These are phyloP conservation scores for Pangasianodon gigas DNA, from an alignment of 2,113 vertebrate species.

Conservation along the genomic window DNA sequence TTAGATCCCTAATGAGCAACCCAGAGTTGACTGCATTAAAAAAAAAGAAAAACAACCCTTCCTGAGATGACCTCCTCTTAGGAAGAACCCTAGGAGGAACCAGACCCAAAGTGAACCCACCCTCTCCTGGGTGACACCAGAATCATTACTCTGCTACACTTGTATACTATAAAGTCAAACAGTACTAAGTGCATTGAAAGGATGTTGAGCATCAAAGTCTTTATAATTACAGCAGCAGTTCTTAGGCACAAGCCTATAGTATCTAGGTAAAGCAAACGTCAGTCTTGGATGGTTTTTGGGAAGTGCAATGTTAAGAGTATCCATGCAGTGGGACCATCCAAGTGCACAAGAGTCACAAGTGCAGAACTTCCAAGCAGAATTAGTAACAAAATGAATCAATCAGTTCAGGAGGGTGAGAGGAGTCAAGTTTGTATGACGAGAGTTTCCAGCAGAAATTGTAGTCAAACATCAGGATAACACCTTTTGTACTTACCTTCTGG, in stretches of 20 bases:
- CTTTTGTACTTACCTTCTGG: not conserved
- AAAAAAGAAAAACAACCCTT: not conserved
- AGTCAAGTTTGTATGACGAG: not conserved
- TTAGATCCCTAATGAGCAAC: not conserved
- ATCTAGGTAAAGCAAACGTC: not conserved
- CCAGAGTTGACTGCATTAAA: not conserved
- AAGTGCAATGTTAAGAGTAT: not conserved
- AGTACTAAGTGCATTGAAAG: not conserved
- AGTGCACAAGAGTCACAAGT: not conserved
- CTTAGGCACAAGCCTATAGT: not conserved
- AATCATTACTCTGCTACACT: not conserved
- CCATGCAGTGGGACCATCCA: not conserved
- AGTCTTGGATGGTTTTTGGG: not conserved
- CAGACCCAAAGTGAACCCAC: not conserved
- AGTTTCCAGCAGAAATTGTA: not conserved
- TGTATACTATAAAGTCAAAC: not conserved
- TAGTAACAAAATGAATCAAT: not conserved
- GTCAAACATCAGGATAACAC: not conserved
- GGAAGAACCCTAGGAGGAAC: not conserved
- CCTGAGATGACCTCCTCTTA: not conserved
- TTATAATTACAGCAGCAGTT: not conserved
- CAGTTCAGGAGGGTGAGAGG: not conserved
- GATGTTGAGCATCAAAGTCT: not conserved
- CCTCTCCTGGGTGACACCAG: not conserved
- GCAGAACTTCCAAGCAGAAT: not conserved